Evolutionary conservation across 2,797 vertebrate species (phyloP).

Genomic region (Sarcophilus harrisii): DNA sequence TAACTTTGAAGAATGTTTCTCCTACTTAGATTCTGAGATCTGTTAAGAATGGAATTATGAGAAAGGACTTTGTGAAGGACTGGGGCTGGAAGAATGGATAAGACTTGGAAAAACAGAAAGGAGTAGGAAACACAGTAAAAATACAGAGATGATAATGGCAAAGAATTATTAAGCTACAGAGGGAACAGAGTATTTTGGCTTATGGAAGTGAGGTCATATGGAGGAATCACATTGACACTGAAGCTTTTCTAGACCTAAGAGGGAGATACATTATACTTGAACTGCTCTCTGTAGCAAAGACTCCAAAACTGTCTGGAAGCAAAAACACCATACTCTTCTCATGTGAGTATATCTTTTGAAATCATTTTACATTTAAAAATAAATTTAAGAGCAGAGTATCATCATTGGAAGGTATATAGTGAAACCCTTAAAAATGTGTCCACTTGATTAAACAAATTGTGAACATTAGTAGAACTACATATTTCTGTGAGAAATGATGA

Average conservation of each 20-base stretch:
- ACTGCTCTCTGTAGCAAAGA: not conserved
- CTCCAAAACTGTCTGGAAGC: not conserved
- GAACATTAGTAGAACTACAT: not conserved
- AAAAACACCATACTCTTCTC: not conserved
- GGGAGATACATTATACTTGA: not conserved
- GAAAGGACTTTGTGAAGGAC: not conserved
- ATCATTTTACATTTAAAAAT: not conserved
- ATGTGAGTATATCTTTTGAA: not conserved
- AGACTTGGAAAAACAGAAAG: not conserved
- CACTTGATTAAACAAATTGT: not conserved
- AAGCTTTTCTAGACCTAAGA: not conserved
- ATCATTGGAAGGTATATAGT: not conserved
- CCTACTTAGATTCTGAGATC: not conserved
- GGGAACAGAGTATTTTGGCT: not conserved
- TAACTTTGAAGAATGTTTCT: not conserved
- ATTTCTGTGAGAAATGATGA: not conserved
- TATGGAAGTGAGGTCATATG: not conserved
- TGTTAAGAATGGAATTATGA: not conserved
- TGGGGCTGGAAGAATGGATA: not conserved
- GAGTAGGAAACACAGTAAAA: not conserved
- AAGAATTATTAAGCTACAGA: not conserved
- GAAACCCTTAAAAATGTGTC: not conserved
- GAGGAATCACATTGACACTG: not conserved
- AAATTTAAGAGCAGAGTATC: not conserved
- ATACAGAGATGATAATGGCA: not conserved